Percentiles rank a stretch among this genome's conserved stretches.
phyloP scores from a whole-genome alignment of 1,140 invertebrate species.

The Drosophila obscura region DNA sequence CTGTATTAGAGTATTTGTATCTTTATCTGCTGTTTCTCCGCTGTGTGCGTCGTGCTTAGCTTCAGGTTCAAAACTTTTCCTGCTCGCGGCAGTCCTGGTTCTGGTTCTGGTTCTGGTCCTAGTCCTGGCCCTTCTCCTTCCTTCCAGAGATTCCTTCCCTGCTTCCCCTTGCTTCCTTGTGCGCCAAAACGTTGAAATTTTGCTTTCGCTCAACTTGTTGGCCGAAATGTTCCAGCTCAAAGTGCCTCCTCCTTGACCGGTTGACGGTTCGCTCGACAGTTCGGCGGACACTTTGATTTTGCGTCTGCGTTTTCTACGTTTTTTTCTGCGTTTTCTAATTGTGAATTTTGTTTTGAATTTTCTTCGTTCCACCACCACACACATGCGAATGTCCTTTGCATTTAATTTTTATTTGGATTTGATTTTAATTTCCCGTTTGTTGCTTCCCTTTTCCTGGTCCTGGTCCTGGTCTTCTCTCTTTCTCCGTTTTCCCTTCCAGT shows the following conservation, averaged over 20 bases:
- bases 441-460: slow-evolving; percentile 14
- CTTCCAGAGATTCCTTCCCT: neutral
- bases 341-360: slow-evolving; percentile 84
- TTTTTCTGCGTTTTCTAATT: slow-evolving; percentile 84
- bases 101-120: too few relatives aligned
- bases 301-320: slow-evolving; percentile 79
- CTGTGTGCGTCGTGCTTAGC: too few relatives aligned
- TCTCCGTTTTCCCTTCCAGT: slow-evolving; percentile 20
- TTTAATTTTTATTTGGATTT: slow-evolving; percentile 81
- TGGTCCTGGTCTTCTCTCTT: slow-evolving; percentile 19
- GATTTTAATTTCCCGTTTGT: slow-evolving; percentile 53
- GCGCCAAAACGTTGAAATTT: slow-evolving; percentile 80
- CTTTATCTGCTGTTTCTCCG: slow-evolving; percentile 38
- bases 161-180: slow-evolving; percentile 16
- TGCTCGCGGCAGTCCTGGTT: too few relatives aligned
- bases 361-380: slow-evolving; percentile 84
- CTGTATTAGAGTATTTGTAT: slow-evolving; percentile 17
- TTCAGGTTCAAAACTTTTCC: neutral
- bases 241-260: slow-evolving; percentile 49
- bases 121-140: too few relatives aligned
- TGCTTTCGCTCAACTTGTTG: slow-evolving; percentile 76
- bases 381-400: slow-evolving; percentile 84
- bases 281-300: slow-evolving; percentile 61
- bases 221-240: slow-evolving; percentile 70
- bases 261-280: slow-evolving; percentile 23